These are phyloP conservation scores for Penaeus chinensis DNA, from an alignment of 1,140 invertebrate species.

Conservation along the genomic window DNA sequence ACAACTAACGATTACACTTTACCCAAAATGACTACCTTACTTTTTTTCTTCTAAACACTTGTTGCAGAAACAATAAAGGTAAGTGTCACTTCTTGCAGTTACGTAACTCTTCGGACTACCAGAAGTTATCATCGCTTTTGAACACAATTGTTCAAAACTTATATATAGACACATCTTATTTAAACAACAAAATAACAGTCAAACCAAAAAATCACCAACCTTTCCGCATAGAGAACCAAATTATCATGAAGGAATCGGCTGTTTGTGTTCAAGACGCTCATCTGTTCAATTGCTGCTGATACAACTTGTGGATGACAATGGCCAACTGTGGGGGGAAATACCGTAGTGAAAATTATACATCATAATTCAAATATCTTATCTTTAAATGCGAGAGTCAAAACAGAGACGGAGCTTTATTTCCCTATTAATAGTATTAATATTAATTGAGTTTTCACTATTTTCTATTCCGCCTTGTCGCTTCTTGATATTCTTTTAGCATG, in stretches of 20 bases:
- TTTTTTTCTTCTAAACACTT: too few relatives aligned
- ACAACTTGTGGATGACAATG: slow-evolving; percentile 63
- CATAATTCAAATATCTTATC: background rate
- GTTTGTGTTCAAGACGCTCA: slow-evolving; percentile 61
- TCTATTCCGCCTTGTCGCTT: background rate
- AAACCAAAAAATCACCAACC: slow-evolving; percentile 65
- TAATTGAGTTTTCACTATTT: background rate
- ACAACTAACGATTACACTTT: too few relatives aligned
- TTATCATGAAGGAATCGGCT: slow-evolving; percentile 64
- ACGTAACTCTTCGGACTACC: too few relatives aligned
- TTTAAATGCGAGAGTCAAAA: background rate
- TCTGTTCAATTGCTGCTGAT: slow-evolving; percentile 54
- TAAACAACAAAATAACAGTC: too few relatives aligned
- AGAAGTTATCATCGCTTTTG: too few relatives aligned
- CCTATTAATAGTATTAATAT: background rate
- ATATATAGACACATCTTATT: too few relatives aligned
- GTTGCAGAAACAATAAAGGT: too few relatives aligned
- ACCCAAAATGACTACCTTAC: too few relatives aligned
- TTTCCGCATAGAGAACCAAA: slow-evolving; percentile 72
- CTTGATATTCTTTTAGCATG: too few relatives aligned
- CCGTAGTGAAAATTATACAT: background rate
- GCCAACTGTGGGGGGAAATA: slow-evolving; percentile 72
- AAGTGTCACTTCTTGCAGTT: too few relatives aligned
- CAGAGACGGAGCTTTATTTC: background rate
- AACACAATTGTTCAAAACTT: too few relatives aligned